Evolutionary conservation across 2,888 invertebrate species (phyloP), one percentile per base, ranked within the genome.

Genomic region (Dicyrtomina minuta): DNA sequence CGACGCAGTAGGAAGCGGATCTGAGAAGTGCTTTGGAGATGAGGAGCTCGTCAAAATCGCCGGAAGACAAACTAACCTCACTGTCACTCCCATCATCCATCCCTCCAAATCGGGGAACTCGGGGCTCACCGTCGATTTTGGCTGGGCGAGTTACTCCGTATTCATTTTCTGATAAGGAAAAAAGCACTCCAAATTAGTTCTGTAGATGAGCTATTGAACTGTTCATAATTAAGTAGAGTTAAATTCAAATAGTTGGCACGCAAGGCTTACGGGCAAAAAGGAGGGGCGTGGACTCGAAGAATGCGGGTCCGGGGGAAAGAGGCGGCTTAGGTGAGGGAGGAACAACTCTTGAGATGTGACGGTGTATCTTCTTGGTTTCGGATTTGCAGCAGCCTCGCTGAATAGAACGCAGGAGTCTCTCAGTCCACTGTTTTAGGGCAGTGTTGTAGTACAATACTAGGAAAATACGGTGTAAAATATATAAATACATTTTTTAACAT

Each of bases 41-140:
- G 12, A 73, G 41, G 2, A 71, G 64, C 53, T 71, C 69, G 51
- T 73, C 73, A 46, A 67, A 71, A 15, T 71, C 71, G 15, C 60
- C 53, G 10, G 68, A 68, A 6, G 65, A 67, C n/a, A 53, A 17
- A 41, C 68, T 71, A 33, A 65, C 53, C 1, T 68, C 71, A 65
- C 64, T 65, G 5, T 20, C 55, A 27, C 22, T 22, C 6, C 22
- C 55, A 10, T 39, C 41, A n/a, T 56, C 56, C 26, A 56, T 56
- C 33, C 33, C 8, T 8, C 4, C 33, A 33, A 33, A 8, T 8
- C 33, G 4, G 4, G 33, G 4, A 3, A 3, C 33, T 33, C 33
- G 33, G 22, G 15, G 49, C 6, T 51, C 59, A 20, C 69, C 41
- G 46, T 69, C 69, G 26, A 69, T 64, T 13, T 44, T 59, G 1